Evolutionary conservation across 2,888 invertebrate species (phyloP).

Genomic region (Scaptomyza reducta): DNA sequence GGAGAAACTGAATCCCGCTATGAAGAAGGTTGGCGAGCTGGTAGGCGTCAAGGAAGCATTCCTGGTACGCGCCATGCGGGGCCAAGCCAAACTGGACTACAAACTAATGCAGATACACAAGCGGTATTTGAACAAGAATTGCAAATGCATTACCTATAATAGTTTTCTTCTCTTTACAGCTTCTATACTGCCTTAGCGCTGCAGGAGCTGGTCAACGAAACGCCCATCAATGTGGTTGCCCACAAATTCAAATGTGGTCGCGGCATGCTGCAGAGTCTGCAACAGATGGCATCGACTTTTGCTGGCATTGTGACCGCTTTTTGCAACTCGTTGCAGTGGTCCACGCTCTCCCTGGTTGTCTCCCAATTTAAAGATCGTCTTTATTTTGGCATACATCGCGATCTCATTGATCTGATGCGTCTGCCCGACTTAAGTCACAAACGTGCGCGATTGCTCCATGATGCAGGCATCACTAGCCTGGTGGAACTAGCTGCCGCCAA

Average conservation of each 20-base stretch:
- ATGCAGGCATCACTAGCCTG: conserved; percentile 91
- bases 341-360: conserved; percentile 93
- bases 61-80: conserved; percentile 90
- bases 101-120: conserved; percentile 88
- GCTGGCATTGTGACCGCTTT: conserved; percentile 99
- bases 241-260: conserved; percentile 93
- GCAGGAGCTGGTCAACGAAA: conserved; percentile 96
- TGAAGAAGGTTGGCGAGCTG: conserved; percentile 93
- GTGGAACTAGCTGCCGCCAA: conserved; percentile 91
- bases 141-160: background rate
- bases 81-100: conserved; percentile 86
- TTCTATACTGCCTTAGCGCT: conserved; percentile 96
- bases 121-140: conserved; percentile 83
- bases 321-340: conserved; percentile 96
- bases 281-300: conserved; percentile 97
- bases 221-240: conserved; percentile 92
- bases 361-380: conserved; percentile 97
- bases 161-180: conserved; percentile 82
- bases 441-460: conserved; percentile 92
- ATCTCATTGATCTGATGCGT: conserved; percentile 95
- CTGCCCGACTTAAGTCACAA: conserved; percentile 92
- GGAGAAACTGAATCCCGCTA: conserved; percentile 91
- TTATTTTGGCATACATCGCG: conserved; percentile 96
- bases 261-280: conserved; percentile 96
- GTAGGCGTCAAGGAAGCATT: conserved; percentile 95